These are phyloP conservation scores for Drosophila obscura DNA, from an alignment of 1,140 invertebrate genomes.

Conservation along the genomic window DNA sequence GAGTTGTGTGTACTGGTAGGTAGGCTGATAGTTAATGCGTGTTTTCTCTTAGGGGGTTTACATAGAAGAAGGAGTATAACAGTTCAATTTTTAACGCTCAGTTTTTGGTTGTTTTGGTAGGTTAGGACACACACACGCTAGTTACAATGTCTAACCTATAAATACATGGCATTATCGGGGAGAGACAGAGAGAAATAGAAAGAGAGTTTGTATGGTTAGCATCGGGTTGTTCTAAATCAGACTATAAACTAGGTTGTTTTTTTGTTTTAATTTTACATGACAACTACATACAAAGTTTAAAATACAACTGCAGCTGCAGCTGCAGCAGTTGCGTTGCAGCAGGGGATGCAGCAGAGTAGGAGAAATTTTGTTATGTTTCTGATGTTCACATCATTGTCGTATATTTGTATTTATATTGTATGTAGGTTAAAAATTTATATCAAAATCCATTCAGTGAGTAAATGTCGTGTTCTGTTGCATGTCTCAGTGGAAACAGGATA, in stretches of 20 bases:
- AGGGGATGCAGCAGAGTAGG: conserved; percentile 4
- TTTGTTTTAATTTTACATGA: conserved; percentile 38
- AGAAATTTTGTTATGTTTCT: conserved; percentile 28
- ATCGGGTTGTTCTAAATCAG: conserved; percentile 60
- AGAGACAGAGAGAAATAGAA: conserved; percentile 79
- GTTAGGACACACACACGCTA: conserved; percentile 39
- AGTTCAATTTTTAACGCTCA: conserved; percentile 38
- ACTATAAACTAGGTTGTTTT: conserved; percentile 53
- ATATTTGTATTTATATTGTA: conserved; percentile 16
- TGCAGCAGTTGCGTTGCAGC: not conserved
- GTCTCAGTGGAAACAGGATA: conserved; percentile 12
- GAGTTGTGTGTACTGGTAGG: conserved; percentile 51
- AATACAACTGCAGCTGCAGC: conserved; percentile 51
- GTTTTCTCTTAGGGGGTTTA: conserved; percentile 15
- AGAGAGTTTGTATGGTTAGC: conserved; percentile 76
- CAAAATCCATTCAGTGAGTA: conserved; percentile 58
- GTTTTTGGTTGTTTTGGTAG: conserved; percentile 30
- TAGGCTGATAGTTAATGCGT: conserved; percentile 48
- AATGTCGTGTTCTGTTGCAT: conserved; percentile 39
- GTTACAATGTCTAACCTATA: conserved; percentile 82
- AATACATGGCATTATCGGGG: conserved; percentile 66
- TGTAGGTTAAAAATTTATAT: conserved; percentile 70
- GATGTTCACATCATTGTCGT: not conserved
- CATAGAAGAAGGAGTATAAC: conserved; percentile 22
- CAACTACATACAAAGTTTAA: conserved; percentile 68